phyloP scores from a whole-genome alignment of 92 coral and sea anemone species.

The Zoanthus gigantus region DNA sequence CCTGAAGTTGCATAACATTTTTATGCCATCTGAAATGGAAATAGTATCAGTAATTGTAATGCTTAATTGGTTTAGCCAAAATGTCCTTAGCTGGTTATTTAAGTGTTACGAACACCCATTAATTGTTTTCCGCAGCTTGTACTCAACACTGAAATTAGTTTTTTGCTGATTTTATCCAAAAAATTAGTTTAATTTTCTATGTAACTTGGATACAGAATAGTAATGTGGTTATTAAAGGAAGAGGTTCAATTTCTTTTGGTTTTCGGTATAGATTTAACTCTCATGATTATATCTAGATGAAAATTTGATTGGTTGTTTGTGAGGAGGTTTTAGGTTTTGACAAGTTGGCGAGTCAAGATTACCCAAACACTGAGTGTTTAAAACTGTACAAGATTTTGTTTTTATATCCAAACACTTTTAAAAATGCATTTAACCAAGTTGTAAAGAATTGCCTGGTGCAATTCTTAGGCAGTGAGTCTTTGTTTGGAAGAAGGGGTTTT shows the following conservation, averaged over 20 bases:
- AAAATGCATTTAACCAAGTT: background rate
- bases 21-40: no score
- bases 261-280: background rate
- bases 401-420: background rate
- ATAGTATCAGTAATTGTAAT: no score
- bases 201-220: no score
- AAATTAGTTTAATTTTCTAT: no score
- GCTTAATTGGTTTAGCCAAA: no score
- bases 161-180: no score
- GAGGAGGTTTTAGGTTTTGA: background rate
- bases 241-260: background rate
- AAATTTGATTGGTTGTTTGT: slow-evolving; percentile 22
- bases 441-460: slow-evolving; percentile 43
- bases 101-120: no score
- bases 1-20: no score
- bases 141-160: no score
- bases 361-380: slow-evolving; percentile 32
- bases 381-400: background rate
- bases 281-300: background rate
- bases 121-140: no score
- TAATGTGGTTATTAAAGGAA: no score
- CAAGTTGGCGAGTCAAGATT: background rate
- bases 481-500: slow-evolving; percentile 1
- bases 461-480: slow-evolving; percentile 12
- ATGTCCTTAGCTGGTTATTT: no score